A percentile compares a stretch with the other conserved stretches of the same genome.
Conservation (phyloP, 2,113 vertebrate genomes). For the Siniperca knerii region DNA sequence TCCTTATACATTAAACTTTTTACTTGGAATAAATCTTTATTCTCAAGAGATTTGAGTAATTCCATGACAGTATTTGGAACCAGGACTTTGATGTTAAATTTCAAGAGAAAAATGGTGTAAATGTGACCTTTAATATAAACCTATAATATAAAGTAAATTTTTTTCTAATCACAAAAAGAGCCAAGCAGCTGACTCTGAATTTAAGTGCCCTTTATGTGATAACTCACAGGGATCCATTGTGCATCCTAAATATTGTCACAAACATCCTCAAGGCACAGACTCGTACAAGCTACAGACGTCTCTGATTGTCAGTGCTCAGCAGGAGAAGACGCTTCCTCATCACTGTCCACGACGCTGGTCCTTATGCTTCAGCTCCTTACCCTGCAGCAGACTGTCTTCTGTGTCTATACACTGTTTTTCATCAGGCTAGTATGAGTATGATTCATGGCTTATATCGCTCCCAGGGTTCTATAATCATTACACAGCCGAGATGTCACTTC, state of each 20-base stretch:
- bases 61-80: not conserved
- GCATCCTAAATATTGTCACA: conserved; percentile 19
- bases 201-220: conserved; percentile 1
- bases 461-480: conserved; percentile 54
- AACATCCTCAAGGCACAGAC: conserved; percentile 27
- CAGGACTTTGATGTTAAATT: too few relatives aligned
- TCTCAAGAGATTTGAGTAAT: not conserved
- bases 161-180: not conserved
- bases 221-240: not conserved
- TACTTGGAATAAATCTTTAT: not conserved
- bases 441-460: conserved; percentile 44
- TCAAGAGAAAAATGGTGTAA: not conserved
- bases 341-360: not conserved
- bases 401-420: conserved; percentile 10
- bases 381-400: conserved; percentile 30
- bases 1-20: not conserved
- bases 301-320: conserved; percentile 39
- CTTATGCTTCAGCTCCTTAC: conserved; percentile 1
- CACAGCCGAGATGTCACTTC: conserved; percentile 21
- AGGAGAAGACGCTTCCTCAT: conserved; percentile 34
- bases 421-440: conserved; percentile 31
- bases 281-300: conserved; percentile 8
- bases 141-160: not conserved
- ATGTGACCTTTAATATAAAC: not conserved
- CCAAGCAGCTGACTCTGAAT: not conserved